phyloP scores from a whole-genome alignment of 2,797 vertebrate genomes.

The Malurus leucopterus region DNA sequence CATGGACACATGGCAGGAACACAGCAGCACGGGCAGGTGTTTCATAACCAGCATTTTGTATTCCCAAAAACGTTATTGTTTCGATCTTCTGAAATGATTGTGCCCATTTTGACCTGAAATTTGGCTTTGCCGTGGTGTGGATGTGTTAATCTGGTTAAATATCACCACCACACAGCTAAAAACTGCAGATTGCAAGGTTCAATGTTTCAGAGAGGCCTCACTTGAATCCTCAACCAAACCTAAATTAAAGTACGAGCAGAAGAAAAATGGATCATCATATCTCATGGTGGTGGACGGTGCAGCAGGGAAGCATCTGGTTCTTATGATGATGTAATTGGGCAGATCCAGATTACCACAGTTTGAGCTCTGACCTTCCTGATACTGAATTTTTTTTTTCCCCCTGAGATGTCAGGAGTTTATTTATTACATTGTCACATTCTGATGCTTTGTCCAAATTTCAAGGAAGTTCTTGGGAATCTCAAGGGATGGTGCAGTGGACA shows the following conservation, averaged over 20 bases:
- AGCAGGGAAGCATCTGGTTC: not conserved
- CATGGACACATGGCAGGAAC: not conserved
- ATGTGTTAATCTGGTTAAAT: not conserved
- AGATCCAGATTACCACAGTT: not conserved
- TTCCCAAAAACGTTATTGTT: constrained; percentile 34
- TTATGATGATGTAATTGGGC: not conserved
- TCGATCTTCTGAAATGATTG: constrained; percentile 1
- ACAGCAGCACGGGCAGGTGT: not conserved
- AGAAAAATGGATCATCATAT: not conserved
- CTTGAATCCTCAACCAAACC: not conserved
- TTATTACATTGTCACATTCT: not conserved
- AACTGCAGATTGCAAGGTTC: not conserved
- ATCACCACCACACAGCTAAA: not conserved
- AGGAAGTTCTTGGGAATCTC: not conserved
- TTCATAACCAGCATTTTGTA: constrained; percentile 23
- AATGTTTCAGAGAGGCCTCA: not conserved
- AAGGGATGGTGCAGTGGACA: not conserved
- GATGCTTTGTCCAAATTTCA: not conserved
- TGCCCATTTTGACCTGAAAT: not conserved
- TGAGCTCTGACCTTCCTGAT: not conserved
- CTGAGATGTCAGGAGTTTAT: not conserved
- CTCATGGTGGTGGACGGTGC: not conserved
- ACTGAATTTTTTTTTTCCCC: not conserved
- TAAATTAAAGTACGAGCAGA: not conserved
- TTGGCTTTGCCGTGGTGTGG: not conserved